Base-by-base conservation (phyloP, 2,797 vertebrate species). In the Falco cherrug region DNA sequence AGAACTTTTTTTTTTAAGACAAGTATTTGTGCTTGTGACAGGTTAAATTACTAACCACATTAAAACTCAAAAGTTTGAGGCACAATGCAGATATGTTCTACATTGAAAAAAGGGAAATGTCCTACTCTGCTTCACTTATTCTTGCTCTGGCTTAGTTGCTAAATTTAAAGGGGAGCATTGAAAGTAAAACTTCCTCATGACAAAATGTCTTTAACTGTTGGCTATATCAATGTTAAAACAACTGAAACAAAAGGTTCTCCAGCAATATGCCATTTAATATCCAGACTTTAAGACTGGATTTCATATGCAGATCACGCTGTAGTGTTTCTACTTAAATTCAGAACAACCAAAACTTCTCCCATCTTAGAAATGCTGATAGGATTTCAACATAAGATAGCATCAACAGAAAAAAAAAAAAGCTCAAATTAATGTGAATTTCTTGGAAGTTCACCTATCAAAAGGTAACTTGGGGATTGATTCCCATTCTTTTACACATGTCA, bases 1-100 rank as follows among this genome's bases (percentile, higher is more conserved):
- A 94, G 88, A 93, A 81, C 67, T 69, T 90, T 86, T 93, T 87
- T 94, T 96, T 89, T 95, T 68, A 93, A 96, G 86, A 94, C 78
- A 33, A 97, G 91, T 93, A 91, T 75, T 91, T 97, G 96, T 98
- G 97, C 95, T 97, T 97, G 97, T 97, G 95, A 95, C 70, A 97
- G 94, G 95, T 97, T 94, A 73, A 96, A 97, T 79, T 97, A 98
- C 97, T 98, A 98, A 98, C 97, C 90, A 51, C 97, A 95, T 97
- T 97, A 95, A 96, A 97, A 89, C 89, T 80, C 88, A 91, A 96
- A 45, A 95, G 82, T 93, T 92, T 94, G 96, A 97, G 97, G 97
- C 98, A 98, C 98, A 98, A 98, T 83, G 97, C 97, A 98, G 97
- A 95, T 97, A 97, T 96, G 95, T 84, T 60, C 60, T 69, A 73